phyloP scores from a whole-genome alignment of 1,140 invertebrate genomes.

The Bombus sibiricus region DNA sequence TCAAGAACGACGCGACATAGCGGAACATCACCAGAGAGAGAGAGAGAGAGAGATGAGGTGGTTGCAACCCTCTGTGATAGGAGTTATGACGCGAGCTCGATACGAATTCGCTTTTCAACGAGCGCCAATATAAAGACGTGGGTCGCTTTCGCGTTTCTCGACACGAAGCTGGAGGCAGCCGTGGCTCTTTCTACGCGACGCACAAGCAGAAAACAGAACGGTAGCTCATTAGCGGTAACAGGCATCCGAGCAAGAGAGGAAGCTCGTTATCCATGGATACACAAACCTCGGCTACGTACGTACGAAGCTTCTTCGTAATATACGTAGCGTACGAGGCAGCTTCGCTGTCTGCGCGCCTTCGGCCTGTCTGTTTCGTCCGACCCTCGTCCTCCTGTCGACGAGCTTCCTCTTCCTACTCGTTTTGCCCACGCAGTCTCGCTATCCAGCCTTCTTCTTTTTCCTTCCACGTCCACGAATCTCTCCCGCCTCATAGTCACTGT shows the following conservation, averaged over 20 bases:
- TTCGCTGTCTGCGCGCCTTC: slow-evolving; percentile 27
- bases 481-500: neutral
- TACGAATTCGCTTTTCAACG: slow-evolving; percentile 55
- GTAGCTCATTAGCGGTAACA: slow-evolving; percentile 80
- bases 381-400: neutral
- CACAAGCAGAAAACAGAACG: slow-evolving; percentile 75
- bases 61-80: neutral
- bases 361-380: slow-evolving; percentile 48
- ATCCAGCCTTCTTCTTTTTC: neutral
- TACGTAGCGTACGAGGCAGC: slow-evolving; percentile 30
- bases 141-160: slow-evolving; percentile 9
- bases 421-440: neutral
- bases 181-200: slow-evolving; percentile 50
- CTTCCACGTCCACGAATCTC: neutral
- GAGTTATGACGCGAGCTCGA: neutral
- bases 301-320: slow-evolving; percentile 61
- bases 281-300: slow-evolving; percentile 68
- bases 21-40: neutral
- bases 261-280: slow-evolving; percentile 80
- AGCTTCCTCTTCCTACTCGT: neutral
- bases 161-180: neutral
- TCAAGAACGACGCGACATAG: neutral
- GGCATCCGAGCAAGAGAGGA: slow-evolving; percentile 78
- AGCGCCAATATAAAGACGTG: slow-evolving; percentile 48
- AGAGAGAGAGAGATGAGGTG: no score